Base-by-base conservation (phyloP, 2,888 invertebrate species). In the Sphaerophoria rueppellii region DNA sequence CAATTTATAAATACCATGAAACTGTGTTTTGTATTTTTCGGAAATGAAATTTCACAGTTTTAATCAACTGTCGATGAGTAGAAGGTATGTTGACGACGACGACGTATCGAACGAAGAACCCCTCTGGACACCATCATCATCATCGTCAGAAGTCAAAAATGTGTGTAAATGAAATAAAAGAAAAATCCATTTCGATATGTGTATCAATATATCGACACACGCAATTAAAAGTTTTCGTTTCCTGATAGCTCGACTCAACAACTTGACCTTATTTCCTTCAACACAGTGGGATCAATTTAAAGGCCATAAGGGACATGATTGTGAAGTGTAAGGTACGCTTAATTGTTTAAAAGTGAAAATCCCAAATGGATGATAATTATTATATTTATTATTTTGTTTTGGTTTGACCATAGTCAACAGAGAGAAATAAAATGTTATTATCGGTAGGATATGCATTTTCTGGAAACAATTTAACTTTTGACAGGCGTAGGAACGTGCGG, bases 401-500 rank as follows among this genome's bases (percentile, higher is more conserved):
- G 24, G 67, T 75, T 67, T 83, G 80, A 83, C 83, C 80, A 80
- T 80, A 54, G 16, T 50, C 71, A 79, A 83, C 58, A 37, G 35
- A 37, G 12, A 7, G 50, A 35, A 16, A 65, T 32, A 12, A 50
- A 43, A 71, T 50, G 35, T 61, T 73, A 9, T 55, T 12, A 40
- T 60, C 50, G 50, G 32, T 16, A 16, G 14, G 58, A 12, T 32
- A n/a, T 37, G 7, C 16, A 11, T 37, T 82, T 70, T 48, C 35
- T 54, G 72, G 43, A 78, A 74, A 74, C 37, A 65, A 70, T 70
- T 74, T 61, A 40, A 74, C 58, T 76, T 67, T 60, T 76, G 81
- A 82, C 81, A 76, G 54, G 72, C 81, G 76, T 52, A 34, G 72
- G 80, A 80, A 83, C 80, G 83, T 83, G n/a, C n/a, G 82, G 82